Percentiles rank a stretch among this genome's conserved stretches.
Evolutionary conservation across 2,113 vertebrate species (phyloP).

Genomic region (Cariama cristata): DNA sequence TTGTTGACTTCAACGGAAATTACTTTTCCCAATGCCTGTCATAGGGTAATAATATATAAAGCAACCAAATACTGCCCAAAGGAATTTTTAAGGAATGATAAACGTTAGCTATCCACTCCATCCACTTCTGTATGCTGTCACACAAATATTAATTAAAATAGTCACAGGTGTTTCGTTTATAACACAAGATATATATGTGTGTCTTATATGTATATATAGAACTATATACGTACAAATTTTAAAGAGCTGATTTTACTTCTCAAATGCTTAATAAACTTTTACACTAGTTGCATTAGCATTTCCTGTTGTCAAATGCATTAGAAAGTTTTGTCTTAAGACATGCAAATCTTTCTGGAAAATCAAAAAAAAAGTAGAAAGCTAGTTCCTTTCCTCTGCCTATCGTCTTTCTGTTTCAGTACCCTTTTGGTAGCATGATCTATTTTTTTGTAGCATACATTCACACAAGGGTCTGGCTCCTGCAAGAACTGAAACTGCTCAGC

Average conservation of each 20-base stretch:
- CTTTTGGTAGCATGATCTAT: neutral
- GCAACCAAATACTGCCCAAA: neutral
- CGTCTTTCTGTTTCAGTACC: neutral
- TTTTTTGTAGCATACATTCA: neutral
- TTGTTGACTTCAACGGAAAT: neutral
- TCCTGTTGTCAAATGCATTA: neutral
- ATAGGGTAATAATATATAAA: neutral
- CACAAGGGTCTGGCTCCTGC: neutral
- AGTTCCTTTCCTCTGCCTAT: neutral
- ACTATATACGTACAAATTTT: neutral
- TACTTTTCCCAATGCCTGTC: accelerated
- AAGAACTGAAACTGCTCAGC: neutral
- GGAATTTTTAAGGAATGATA: neutral
- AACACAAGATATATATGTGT: neutral
- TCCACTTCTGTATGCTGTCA: neutral
- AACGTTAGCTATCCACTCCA: neutral
- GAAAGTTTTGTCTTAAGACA: neutral
- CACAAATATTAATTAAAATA: neutral
- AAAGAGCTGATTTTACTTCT: neutral
- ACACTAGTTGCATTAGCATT: neutral
- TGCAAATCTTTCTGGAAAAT: neutral
- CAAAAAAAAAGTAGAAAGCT: neutral
- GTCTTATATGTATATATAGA: neutral
- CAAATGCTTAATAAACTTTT: neutral
- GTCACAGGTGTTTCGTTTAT: neutral